These are phyloP conservation scores for Corythucha ciliata DNA, from an alignment of 2,888 invertebrate species.

Conservation along the genomic window DNA sequence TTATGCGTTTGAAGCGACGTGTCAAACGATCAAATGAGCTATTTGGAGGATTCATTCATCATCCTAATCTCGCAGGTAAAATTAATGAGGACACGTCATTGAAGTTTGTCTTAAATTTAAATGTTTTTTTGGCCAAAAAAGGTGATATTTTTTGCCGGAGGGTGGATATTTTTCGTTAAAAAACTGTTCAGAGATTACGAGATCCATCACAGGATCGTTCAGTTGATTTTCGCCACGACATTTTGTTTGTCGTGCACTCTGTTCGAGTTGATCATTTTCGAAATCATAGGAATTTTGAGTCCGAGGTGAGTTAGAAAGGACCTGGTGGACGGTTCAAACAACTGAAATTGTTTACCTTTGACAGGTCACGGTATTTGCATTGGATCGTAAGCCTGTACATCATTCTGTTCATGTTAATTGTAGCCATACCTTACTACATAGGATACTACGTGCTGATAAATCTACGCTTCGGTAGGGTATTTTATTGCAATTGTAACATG, in stretches of 20 bases:
- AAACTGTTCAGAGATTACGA: slow-evolving; percentile 96
- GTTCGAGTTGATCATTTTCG: slow-evolving; percentile 99
- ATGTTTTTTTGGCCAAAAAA: slow-evolving; percentile 41
- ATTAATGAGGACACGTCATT: background rate
- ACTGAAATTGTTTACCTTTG: slow-evolving; percentile 38
- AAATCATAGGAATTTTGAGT: slow-evolving; percentile 88
- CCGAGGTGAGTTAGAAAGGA: slow-evolving; percentile 54
- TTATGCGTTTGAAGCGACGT: background rate
- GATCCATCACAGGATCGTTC: slow-evolving; percentile 87
- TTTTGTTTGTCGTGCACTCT: slow-evolving; percentile 95
- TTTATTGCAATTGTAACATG: background rate
- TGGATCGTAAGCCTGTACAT: slow-evolving; percentile 90
- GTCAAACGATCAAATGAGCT: slow-evolving; percentile 63
- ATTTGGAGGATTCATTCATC: slow-evolving; percentile 72
- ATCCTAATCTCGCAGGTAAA: slow-evolving; percentile 70
- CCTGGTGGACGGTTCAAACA: too few relatives aligned
- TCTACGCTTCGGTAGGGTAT: slow-evolving; percentile 64
- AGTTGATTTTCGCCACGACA: slow-evolving; percentile 90
- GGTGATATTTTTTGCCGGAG: slow-evolving; percentile 89
- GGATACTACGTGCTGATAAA: slow-evolving; percentile 89
- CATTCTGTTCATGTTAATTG: slow-evolving; percentile 87
- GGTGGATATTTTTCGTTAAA: slow-evolving; percentile 97
- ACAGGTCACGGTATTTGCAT: slow-evolving; percentile 82
- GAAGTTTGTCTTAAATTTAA: background rate
- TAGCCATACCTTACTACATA: slow-evolving; percentile 93